These are phyloP conservation scores for Eristalis tenax DNA, from an alignment of 2,888 invertebrate genomes.

Conservation along the genomic window DNA sequence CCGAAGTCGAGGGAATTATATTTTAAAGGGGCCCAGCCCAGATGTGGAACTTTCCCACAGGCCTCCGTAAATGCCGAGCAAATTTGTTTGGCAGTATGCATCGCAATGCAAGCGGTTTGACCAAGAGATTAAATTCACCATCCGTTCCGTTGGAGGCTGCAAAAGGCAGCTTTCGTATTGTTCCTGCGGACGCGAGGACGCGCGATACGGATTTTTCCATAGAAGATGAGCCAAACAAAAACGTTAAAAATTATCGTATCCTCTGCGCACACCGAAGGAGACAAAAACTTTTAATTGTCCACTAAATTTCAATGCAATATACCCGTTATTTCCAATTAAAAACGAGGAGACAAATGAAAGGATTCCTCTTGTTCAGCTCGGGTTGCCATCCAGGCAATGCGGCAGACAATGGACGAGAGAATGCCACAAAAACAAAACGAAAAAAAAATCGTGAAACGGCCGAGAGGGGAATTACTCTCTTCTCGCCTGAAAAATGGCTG, in stretches of 20 bases:
- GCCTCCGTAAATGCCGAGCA: background rate
- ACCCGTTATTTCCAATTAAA: conserved; percentile 65
- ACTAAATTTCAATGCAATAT: conserved; percentile 66
- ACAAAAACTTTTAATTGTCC: conserved; percentile 63
- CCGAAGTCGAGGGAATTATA: background rate
- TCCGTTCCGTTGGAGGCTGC: background rate
- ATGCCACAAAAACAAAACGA: background rate
- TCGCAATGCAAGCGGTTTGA: background rate
- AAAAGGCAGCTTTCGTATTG: background rate
- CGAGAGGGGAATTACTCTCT: background rate
- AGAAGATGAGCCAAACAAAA: background rate
- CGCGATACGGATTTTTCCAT: background rate
- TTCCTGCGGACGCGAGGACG: background rate
- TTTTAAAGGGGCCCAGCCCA: background rate
- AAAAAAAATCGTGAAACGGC: background rate
- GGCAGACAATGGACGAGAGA: conserved; percentile 13
- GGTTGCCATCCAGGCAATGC: background rate
- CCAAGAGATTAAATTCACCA: conserved; percentile 29
- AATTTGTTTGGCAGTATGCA: background rate
- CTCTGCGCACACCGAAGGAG: background rate
- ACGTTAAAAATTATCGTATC: conserved; percentile 13
- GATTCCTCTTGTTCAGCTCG: background rate
- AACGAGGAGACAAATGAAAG: conserved; percentile 36
- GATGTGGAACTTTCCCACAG: background rate
- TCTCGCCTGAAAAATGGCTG: conserved; percentile 16